Conservation (phyloP, 1,140 invertebrate genomes). For the Geopemphigus sp. region DNA sequence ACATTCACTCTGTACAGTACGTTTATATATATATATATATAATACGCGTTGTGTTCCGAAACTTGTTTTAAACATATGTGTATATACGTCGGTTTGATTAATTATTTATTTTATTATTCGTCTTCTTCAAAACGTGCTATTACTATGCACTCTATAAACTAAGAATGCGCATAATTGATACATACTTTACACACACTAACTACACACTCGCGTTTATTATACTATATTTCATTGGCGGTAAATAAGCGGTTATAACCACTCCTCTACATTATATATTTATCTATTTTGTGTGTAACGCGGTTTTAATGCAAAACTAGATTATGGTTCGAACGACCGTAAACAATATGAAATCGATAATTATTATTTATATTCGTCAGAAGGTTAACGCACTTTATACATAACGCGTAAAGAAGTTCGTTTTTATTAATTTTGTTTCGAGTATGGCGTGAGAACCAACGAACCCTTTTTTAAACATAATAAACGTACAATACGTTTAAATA, state of each 20-base stretch:
- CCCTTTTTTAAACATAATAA: conserved; percentile 14
- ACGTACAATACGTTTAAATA: neutral
- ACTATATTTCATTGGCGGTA: too few species aligned
- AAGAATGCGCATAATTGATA: too few species aligned
- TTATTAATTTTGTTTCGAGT: neutral
- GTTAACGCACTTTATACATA: neutral
- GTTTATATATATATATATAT: neutral
- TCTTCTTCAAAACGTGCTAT: neutral
- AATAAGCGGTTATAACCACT: neutral
- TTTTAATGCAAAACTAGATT: neutral
- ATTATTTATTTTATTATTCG: conserved; percentile 17
- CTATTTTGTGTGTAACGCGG: neutral
- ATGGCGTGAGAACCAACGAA: conserved; percentile 1
- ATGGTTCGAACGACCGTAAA: conserved; percentile 13
- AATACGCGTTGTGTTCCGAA: neutral
- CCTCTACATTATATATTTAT: neutral
- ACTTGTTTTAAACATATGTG: conserved; percentile 2
- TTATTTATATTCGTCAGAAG: neutral
- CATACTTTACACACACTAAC: too few species aligned
- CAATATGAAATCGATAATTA: conserved; percentile 27
- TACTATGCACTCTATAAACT: too few species aligned
- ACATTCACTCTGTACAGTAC: too few species aligned
- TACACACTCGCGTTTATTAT: too few species aligned
- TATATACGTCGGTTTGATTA: conserved; percentile 23
- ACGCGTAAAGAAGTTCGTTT: neutral